Conservation (phyloP, 2,797 vertebrate species). For the Anableps anableps region DNA sequence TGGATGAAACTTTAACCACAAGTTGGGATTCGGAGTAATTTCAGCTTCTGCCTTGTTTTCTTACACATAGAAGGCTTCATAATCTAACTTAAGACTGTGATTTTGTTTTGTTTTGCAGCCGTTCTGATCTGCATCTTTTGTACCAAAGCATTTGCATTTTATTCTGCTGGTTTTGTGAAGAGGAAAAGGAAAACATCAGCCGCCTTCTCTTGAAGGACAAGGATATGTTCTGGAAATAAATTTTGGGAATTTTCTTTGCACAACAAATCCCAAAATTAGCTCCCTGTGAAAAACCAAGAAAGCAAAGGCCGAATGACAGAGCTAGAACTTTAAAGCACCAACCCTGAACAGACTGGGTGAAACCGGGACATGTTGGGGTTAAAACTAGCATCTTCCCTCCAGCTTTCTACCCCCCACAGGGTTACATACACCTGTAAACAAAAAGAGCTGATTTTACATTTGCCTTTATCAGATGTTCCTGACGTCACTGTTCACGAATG, state of each 20-base stretch:
- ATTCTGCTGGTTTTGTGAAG: constrained; percentile 2
- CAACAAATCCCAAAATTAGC: background rate
- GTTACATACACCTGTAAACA: no score
- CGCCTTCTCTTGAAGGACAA: background rate
- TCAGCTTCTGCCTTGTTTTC: constrained; percentile 15
- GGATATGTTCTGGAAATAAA: background rate
- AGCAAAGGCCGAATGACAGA: background rate
- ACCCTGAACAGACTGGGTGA: background rate
- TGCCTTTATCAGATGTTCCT: background rate
- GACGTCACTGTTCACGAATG: background rate
- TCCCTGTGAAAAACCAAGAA: constrained; percentile 1
- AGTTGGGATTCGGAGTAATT: background rate
- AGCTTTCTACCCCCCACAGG: background rate
- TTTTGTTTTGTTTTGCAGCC: constrained; percentile 18
- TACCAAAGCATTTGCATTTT: constrained; percentile 50
- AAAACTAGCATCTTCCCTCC: background rate
- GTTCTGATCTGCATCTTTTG: constrained; percentile 43
- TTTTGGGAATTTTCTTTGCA: constrained; percentile 17
- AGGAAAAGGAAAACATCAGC: constrained; percentile 11
- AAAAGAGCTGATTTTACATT: no score
- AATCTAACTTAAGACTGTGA: constrained; percentile 12
- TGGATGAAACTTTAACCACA: constrained; percentile 30
- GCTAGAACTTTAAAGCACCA: background rate
- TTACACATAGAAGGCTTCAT: constrained; percentile 18
- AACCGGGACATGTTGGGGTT: background rate